phyloP scores from a whole-genome alignment of 2,888 invertebrate genomes.

The Dasysyrphus tricinctus region DNA sequence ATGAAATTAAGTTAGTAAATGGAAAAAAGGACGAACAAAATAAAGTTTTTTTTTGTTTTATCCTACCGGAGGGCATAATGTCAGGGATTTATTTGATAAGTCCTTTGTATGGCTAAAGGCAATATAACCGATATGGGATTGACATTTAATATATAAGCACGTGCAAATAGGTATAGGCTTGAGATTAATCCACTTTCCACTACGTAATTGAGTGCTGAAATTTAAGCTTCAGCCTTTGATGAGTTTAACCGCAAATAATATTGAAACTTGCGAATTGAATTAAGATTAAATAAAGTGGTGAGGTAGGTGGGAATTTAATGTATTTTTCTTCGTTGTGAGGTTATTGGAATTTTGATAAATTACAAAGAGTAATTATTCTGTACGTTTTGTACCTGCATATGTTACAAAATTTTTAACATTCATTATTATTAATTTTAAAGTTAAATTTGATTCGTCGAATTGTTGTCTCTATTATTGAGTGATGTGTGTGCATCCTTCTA shows the following conservation, averaged over 20 bases:
- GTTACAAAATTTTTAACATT: no score
- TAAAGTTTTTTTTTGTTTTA: background rate
- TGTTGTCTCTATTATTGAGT: no score
- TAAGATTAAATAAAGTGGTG: no score
- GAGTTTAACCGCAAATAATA: background rate
- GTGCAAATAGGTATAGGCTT: background rate
- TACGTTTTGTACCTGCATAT: no score
- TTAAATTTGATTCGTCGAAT: no score
- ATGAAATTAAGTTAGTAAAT: constrained; percentile 11
- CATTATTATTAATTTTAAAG: no score
- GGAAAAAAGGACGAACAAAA: constrained; percentile 3
- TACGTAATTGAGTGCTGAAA: background rate
- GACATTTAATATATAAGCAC: background rate
- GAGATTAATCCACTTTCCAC: background rate
- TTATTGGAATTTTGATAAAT: no score
- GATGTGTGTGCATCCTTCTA: no score
- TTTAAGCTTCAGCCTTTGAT: background rate
- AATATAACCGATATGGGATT: background rate
- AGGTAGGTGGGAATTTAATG: no score
- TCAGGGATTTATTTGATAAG: constrained; percentile 18
- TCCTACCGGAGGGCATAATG: background rate
- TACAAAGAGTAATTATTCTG: no score
- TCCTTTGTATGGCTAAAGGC: background rate
- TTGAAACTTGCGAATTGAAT: background rate
- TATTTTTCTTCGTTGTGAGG: no score